A percentile compares a stretch with the other conserved stretches of the same genome.
Evolutionary conservation across 2,888 invertebrate species (phyloP).

Genomic region (Alloplasta piceator): DNA sequence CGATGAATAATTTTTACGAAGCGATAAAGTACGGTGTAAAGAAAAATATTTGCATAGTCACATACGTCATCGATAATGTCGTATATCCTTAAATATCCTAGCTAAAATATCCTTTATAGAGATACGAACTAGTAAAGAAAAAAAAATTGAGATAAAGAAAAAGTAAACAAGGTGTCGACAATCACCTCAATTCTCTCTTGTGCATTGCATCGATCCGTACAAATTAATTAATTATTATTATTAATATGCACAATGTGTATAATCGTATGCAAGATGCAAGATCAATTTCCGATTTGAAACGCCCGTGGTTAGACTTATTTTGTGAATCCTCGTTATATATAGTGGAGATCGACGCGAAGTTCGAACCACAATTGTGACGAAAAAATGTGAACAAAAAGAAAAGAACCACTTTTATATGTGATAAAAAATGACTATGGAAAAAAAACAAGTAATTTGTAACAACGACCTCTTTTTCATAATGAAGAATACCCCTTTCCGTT

Average conservation of each 20-base stretch:
- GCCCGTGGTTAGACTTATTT: not conserved
- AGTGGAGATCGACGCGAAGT: not conserved
- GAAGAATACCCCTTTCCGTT: too few relatives aligned
- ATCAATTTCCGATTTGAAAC: not conserved
- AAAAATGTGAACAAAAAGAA: constrained; percentile 27
- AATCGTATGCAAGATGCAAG: not conserved
- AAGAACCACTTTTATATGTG: constrained; percentile 56
- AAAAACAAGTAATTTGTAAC: constrained; percentile 29
- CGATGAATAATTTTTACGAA: constrained; percentile 30
- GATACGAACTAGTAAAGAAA: not conserved
- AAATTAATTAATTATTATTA: constrained; percentile 24
- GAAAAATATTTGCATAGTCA: not conserved
- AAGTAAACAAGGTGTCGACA: constrained; percentile 55
- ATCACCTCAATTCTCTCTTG: constrained; percentile 43
- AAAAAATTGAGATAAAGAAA: constrained; percentile 10
- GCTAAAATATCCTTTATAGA: not conserved
- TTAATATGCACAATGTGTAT: constrained; percentile 21
- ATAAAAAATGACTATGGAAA: constrained; percentile 27
- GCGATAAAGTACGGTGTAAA: constrained; percentile 17
- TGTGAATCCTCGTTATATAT: not conserved
- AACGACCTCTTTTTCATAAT: constrained; percentile 53
- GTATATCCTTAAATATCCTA: not conserved
- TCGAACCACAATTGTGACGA: constrained; percentile 20
- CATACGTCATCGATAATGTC: constrained; percentile 8
- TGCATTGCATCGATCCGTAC: constrained; percentile 25